Base-by-base conservation (phyloP, 2,797 vertebrate species). In the Setipinna tenuifilis region DNA sequence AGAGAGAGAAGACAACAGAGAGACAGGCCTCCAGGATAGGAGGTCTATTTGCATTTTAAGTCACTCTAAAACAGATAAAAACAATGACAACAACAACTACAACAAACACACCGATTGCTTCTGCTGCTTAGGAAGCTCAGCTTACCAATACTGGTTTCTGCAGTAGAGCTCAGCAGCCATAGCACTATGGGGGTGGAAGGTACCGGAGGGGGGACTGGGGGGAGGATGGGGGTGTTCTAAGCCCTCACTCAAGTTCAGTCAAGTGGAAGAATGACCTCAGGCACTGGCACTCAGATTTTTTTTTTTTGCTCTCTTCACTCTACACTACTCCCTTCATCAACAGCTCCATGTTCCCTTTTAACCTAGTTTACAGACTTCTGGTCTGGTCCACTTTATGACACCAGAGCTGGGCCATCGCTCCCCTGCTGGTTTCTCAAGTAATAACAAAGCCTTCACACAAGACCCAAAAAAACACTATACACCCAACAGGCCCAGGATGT, bases 331-430 rank as follows among this genome's bases (percentile, higher is more conserved):
- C 4, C 65, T 71, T 78, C 71, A 78, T 78, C 7, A 75, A 75
- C 16, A 78, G 71, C 71, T 78, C 35, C 71, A 11, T 78, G 71
- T 78, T 78, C 71, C 71, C 71, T 78, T 78, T 78, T 78, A 78
- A 78, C 71, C 71, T 78, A 78, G 71, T 78, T 78, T 78, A 6
- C 19, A 0, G 31, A 78, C 35, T 44, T 16, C 28, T 78, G 71
- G 50, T 71, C 28, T 78, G 71, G 17, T 78, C 7, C 71, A 41
- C 71, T 78, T 35, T 14, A 71, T 71, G 65, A 71, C 28, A 71
- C 65, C 65, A 35, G 11, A 16, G 65, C 65, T 31, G 12, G 3
- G 65, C 25, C 25, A 71, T n/a, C 41, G 46, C 62, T 65, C 62
- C 23, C 25, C 62, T 65, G 25, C 12, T 25, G 25, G 10, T 14